Conservation (phyloP, 2,888 invertebrate species). For the Oxytorus armatus region DNA sequence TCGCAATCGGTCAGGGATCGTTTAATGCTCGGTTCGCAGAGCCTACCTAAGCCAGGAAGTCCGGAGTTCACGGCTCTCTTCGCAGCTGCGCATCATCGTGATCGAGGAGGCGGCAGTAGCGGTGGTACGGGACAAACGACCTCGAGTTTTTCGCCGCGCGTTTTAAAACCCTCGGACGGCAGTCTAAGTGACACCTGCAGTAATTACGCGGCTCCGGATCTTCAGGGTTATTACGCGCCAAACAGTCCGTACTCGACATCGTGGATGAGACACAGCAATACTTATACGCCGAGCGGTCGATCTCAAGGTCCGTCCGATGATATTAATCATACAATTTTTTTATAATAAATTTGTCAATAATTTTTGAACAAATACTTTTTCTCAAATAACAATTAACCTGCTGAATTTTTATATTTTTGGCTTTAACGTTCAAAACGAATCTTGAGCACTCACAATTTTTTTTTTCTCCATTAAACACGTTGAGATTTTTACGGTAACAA, state of each 20-base stretch:
- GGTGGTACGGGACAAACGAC: slow-evolving; percentile 76
- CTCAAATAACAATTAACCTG: too few relatives aligned
- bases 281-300: slow-evolving; percentile 84
- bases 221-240: slow-evolving; percentile 83
- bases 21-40: slow-evolving; percentile 93
- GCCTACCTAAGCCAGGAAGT: slow-evolving; percentile 92
- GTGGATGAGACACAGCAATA: slow-evolving; percentile 93
- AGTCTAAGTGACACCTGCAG: slow-evolving; percentile 95
- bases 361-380: background rate
- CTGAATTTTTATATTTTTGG: too few relatives aligned
- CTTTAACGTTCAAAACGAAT: too few relatives aligned
- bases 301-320: slow-evolving; percentile 77
- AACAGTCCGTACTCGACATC: slow-evolving; percentile 89
- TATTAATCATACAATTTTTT: background rate
- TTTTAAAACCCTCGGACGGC: slow-evolving; percentile 87
- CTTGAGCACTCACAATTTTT: too few relatives aligned
- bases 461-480: too few relatives aligned
- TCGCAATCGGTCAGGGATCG: slow-evolving; percentile 95
- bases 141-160: slow-evolving; percentile 81
- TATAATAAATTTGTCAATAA: background rate
- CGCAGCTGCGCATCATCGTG: slow-evolving; percentile 83
- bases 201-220: slow-evolving; percentile 88
- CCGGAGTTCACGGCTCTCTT: slow-evolving; percentile 89
- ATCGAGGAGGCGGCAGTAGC: slow-evolving; percentile 77
- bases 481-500: too few relatives aligned